Evolutionary conservation across 2,888 invertebrate species (phyloP).

Genomic region (Bembecia ichneumoniformis): DNA sequence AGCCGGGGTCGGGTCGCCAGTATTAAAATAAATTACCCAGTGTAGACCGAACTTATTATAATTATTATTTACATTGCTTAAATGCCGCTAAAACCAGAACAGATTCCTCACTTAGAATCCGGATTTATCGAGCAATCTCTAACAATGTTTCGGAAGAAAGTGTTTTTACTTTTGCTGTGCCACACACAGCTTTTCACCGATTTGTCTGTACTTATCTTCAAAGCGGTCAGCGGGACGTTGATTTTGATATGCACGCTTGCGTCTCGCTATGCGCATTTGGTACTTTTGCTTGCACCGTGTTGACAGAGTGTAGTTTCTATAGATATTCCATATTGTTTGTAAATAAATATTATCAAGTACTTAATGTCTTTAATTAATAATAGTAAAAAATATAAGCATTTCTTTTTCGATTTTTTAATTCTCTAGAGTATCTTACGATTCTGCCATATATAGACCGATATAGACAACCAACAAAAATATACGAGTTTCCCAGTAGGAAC

Average conservation of each 20-base stretch:
- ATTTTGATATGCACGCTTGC: slow-evolving; percentile 33
- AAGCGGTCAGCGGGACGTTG: slow-evolving; percentile 46
- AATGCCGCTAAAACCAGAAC: not conserved
- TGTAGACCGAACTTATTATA: not conserved
- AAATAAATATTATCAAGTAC: not conserved
- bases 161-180: slow-evolving; percentile 53
- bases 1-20: no score
- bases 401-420: not conserved
- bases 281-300: slow-evolving; percentile 10
- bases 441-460: no score
- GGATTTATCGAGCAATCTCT: slow-evolving; percentile 19
- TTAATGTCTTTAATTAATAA: not conserved
- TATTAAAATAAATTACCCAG: not conserved
- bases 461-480: no score
- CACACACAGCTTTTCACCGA: slow-evolving; percentile 49
- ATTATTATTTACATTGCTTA: not conserved
- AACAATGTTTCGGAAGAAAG: slow-evolving; percentile 35
- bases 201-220: slow-evolving; percentile 47
- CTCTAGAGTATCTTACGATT: not conserved
- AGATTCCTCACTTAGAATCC: slow-evolving; percentile 11
- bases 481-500: no score
- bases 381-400: not conserved
- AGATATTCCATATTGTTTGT: not conserved
- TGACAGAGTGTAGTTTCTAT: not conserved
- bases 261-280: slow-evolving; percentile 16